These are phyloP conservation scores for Drosophila insularis DNA, from an alignment of 1,140 invertebrate species.

Conservation along the genomic window DNA sequence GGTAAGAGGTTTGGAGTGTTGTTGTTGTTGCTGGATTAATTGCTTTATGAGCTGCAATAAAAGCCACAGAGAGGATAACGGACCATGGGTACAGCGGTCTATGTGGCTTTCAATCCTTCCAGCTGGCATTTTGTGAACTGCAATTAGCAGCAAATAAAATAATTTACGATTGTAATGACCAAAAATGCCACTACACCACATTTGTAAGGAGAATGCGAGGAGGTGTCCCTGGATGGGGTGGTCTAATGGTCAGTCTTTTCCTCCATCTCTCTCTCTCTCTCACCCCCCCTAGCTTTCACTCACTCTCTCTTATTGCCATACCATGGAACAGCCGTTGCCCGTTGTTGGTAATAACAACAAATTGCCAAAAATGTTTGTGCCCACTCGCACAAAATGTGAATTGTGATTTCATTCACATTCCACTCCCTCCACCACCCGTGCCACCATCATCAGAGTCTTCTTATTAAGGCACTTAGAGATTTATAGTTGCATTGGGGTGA, in stretches of 20 bases:
- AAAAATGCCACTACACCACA: constrained; percentile 41
- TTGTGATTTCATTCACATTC: constrained; percentile 40
- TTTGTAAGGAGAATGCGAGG: neutral
- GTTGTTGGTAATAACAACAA: constrained; percentile 71
- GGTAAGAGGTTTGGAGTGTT: neutral
- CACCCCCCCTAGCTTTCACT: too few species aligned
- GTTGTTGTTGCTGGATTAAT: constrained; percentile 51
- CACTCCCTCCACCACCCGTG: neutral
- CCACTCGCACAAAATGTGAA: constrained; percentile 33
- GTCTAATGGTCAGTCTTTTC: neutral
- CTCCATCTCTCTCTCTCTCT: neutral
- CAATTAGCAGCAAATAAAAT: constrained; percentile 81
- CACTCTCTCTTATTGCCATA: neutral
- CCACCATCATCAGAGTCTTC: constrained; percentile 25
- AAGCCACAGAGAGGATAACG: constrained; percentile 34
- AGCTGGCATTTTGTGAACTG: constrained; percentile 68
- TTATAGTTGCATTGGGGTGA: constrained; percentile 36
- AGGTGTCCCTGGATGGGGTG: neutral
- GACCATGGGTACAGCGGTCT: neutral
- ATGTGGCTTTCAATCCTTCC: neutral
- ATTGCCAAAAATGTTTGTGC: constrained; percentile 56
- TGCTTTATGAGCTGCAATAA: constrained; percentile 78
- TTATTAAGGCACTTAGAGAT: constrained; percentile 66
- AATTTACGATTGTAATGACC: constrained; percentile 77
- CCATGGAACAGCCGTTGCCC: constrained; percentile 29